phyloP scores from a whole-genome alignment of 2,113 vertebrate genomes.

The Malurus elegans region DNA sequence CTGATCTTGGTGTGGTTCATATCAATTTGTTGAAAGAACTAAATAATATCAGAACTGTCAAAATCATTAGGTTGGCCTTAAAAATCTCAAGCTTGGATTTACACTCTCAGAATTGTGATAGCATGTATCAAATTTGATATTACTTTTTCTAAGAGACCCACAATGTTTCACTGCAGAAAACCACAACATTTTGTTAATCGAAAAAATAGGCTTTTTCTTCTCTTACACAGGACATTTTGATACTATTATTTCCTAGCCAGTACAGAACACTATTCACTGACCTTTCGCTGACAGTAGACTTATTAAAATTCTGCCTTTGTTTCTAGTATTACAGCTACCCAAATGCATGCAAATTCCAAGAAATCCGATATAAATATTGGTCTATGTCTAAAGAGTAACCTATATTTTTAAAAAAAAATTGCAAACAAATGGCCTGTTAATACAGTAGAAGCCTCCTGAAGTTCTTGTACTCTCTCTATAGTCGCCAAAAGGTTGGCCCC shows the following conservation, averaged over 20 bases:
- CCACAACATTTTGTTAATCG: slow-evolving; percentile 23
- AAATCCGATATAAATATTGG: neutral
- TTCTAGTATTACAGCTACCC: slow-evolving; percentile 19
- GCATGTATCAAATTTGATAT: neutral
- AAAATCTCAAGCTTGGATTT: slow-evolving; percentile 60
- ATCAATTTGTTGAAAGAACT: slow-evolving; percentile 73
- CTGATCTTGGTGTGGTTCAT: slow-evolving; percentile 73
- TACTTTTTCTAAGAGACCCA: neutral
- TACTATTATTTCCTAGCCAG: slow-evolving; percentile 5
- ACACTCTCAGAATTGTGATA: slow-evolving; percentile 13
- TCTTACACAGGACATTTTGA: neutral
- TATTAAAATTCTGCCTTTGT: slow-evolving; percentile 46
- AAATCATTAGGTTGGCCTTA: slow-evolving; percentile 67
- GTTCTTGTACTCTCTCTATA: neutral
- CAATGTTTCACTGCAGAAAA: neutral
- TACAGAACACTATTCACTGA: slow-evolving; percentile 6
- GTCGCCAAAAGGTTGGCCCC: neutral
- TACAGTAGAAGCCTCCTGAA: neutral
- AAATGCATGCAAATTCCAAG: neutral
- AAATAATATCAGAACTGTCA: slow-evolving; percentile 67
- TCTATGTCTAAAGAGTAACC: neutral
- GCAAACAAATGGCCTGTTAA: neutral
- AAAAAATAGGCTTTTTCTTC: neutral
- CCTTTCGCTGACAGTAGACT: slow-evolving; percentile 23
- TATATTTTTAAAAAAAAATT: neutral